Base-by-base conservation (phyloP, 2,797 vertebrate genomes). In the Eleutherodactylus coqui region DNA sequence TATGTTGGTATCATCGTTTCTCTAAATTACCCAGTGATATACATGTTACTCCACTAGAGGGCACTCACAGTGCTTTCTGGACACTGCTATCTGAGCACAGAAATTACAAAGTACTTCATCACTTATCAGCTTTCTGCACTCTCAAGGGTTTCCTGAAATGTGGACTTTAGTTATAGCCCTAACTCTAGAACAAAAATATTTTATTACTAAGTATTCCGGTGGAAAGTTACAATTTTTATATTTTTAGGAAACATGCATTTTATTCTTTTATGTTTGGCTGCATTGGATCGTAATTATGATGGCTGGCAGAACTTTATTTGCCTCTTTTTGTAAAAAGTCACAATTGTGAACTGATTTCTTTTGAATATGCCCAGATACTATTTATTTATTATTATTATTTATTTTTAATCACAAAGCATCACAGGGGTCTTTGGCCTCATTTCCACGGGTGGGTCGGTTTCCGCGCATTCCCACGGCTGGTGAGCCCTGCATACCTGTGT, bases 21-120 rank as follows among this genome's bases (percentile, higher is more conserved):
- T 34, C 62, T 32, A 67, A 34, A 19, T 17, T 62, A 8, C 3
- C 60, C 14, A 29, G 67, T 38, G 19, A 73, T 73, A 24, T 45
- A 13, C 27, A 49, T 29, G n/a, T 16, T 36, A 13, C 34, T 34
- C 53, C 85, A 82, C 85, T 86, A 86, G 85, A 78, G 85, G 85
- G 72, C 36, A 75, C 34, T 76, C 72, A 41, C 19, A 82, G 72
- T 82, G 80, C 67, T 75, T 64, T 76, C 38, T 86, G 70, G 70
- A 51, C 51, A 2, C 55, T 51, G 17, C 43, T 78, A 16, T 60
- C 36, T 47, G 16, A 60, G 27, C 36, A 49, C 6, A 32, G 17
- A 79, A 80, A 80, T 53, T 36, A 27, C 14, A 24, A 55, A 43
- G 43, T 21, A 11, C 69, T 62, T 21, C 7, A 75, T 45, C n/a